phyloP scores from a whole-genome alignment of 2,888 invertebrate genomes.

The Drosophila melanocephala region DNA sequence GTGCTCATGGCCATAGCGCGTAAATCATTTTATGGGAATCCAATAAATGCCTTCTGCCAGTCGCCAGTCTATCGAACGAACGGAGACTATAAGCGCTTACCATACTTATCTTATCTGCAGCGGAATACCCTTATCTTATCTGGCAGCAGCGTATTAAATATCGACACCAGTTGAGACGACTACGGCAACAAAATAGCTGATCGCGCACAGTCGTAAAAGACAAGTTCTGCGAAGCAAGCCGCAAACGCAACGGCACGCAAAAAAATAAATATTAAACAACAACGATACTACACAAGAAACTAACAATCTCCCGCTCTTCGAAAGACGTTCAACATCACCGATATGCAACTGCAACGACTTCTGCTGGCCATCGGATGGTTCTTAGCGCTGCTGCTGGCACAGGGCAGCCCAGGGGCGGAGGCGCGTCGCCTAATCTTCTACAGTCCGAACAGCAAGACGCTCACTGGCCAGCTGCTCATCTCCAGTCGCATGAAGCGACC shows the following conservation, averaged over 20 bases:
- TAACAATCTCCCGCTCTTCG: background rate
- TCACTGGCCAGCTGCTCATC: conserved; percentile 74
- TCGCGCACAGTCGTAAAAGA: conserved; percentile 60
- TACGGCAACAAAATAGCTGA: conserved; percentile 34
- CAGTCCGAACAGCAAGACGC: conserved; percentile 57
- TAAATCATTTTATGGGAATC: conserved; percentile 30
- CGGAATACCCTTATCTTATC: conserved; percentile 57
- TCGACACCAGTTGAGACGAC: conserved; percentile 40
- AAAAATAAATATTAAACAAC: background rate
- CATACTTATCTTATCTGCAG: conserved; percentile 31
- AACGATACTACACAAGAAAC: background rate
- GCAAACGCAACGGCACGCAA: conserved; percentile 12
- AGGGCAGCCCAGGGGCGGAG: conserved; percentile 38
- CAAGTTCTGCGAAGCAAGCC: conserved; percentile 11
- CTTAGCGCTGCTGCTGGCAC: conserved; percentile 56
- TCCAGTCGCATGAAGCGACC: conserved; percentile 59
- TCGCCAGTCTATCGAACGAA: conserved; percentile 2
- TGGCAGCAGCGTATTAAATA: conserved; percentile 41
- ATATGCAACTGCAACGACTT: conserved; percentile 57
- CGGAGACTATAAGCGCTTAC: conserved; percentile 1
- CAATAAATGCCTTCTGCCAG: conserved; percentile 7
- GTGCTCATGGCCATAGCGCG: conserved; percentile 6
- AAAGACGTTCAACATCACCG: background rate
- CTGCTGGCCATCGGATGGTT: conserved; percentile 44
- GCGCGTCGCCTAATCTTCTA: conserved; percentile 77